phyloP scores from a whole-genome alignment of 92 coral and sea anemone species.

The Paragorgia papillata region DNA sequence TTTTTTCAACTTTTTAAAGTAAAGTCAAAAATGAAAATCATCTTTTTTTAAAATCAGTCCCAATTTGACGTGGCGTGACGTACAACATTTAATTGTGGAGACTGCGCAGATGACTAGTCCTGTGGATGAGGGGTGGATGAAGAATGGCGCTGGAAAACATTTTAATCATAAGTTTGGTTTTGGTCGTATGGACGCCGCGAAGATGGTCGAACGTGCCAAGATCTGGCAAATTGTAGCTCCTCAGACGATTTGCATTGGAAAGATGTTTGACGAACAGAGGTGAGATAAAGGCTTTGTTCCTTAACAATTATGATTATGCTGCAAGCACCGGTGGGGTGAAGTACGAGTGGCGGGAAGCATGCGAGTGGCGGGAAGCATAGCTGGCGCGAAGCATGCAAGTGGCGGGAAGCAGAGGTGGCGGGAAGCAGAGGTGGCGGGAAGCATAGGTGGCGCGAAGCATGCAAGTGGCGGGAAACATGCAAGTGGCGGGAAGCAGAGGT shows the following conservation, averaged over 20 bases:
- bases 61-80: constrained; percentile 87
- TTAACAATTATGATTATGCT: too few species aligned
- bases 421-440: too few species aligned
- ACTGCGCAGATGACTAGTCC: constrained; percentile 97
- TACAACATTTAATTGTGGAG: constrained; percentile 84
- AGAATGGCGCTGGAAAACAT: constrained; percentile 90
- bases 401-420: too few species aligned
- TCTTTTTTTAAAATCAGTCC: constrained; percentile 46
- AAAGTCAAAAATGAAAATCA: too few species aligned
- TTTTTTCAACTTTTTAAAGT: too few species aligned
- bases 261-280: constrained; percentile 83
- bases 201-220: constrained; percentile 82
- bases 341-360: too few species aligned
- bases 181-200: constrained; percentile 92
- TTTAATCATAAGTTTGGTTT: constrained; percentile 98
- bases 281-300: constrained; percentile 29
- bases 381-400: too few species aligned
- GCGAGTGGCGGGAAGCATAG: too few species aligned
- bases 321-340: too few species aligned
- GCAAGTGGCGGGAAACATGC: too few species aligned
- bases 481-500: too few species aligned
- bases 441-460: too few species aligned
- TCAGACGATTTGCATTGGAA: constrained; percentile 85
- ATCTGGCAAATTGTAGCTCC: constrained; percentile 64
- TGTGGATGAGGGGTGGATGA: constrained; percentile 98